Evolutionary conservation across 2,797 vertebrate species (phyloP).

Genomic region (Astyanax mexicanus): DNA sequence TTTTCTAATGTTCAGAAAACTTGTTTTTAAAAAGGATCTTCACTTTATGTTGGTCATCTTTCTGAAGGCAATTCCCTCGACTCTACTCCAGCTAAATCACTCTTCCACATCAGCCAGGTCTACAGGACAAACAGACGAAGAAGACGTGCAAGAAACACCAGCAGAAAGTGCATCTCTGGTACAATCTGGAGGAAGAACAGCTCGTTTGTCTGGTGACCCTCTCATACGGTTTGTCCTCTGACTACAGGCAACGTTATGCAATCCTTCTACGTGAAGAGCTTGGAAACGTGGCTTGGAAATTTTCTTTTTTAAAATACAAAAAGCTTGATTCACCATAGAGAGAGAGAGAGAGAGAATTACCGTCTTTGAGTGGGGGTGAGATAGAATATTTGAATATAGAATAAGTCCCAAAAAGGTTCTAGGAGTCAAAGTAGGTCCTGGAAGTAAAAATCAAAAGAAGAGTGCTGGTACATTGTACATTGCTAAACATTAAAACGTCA

Average conservation of each 20-base stretch:
- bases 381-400: background rate
- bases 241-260: slow-evolving; percentile 40
- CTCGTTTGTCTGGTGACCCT: slow-evolving; percentile 34
- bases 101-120: background rate
- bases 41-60: background rate
- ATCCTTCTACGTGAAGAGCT: slow-evolving; percentile 16
- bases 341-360: background rate
- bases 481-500: background rate
- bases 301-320: too few relatives aligned
- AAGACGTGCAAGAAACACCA: slow-evolving; percentile 9
- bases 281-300: too few relatives aligned
- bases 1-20: background rate
- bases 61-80: background rate
- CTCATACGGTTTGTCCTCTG: slow-evolving; percentile 27
- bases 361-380: background rate
- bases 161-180: slow-evolving; percentile 45
- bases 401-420: background rate
- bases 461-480: too few relatives aligned
- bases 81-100: background rate
- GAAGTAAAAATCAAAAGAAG: background rate
- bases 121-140: background rate
- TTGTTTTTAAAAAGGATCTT: background rate
- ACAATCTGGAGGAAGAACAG: slow-evolving; percentile 34
- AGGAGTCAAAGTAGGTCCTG: too few relatives aligned
- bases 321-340: background rate